phyloP scores from a whole-genome alignment of 2,888 invertebrate genomes.

The Pristionchus maxplancki region DNA sequence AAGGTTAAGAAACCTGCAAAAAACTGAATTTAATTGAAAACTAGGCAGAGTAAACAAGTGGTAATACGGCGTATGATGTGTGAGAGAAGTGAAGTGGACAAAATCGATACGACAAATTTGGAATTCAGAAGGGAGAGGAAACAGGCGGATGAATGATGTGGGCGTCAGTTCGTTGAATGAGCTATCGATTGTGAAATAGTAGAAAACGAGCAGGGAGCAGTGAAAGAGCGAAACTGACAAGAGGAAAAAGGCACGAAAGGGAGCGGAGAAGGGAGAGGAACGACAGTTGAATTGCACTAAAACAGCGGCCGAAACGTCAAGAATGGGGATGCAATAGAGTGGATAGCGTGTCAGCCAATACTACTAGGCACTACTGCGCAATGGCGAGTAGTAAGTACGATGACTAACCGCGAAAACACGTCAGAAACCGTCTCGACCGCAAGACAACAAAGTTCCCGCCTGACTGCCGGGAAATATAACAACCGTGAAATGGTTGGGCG shows the following conservation, averaged over 20 bases:
- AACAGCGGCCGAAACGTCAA: background rate
- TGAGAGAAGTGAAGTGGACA: background rate
- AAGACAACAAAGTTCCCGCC: background rate
- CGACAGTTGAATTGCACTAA: constrained; percentile 27
- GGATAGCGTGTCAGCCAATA: background rate
- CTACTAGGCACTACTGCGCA: background rate
- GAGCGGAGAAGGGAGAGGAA: constrained; percentile 28
- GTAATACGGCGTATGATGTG: background rate
- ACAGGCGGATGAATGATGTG: constrained; percentile 19
- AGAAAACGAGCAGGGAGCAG: background rate
- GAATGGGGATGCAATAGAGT: background rate
- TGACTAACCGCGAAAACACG: constrained; percentile 20
- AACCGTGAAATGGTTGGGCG: background rate
- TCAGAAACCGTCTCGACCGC: background rate
- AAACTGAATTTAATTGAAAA: background rate
- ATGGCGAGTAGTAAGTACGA: background rate
- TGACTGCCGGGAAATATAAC: background rate
- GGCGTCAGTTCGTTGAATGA: background rate
- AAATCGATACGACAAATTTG: constrained; percentile 45
- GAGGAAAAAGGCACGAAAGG: background rate
- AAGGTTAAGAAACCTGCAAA: background rate
- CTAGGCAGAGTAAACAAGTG: background rate
- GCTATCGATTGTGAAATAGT: constrained; percentile 37
- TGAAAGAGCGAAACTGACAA: background rate
- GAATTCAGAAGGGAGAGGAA: constrained; percentile 30